Evolutionary conservation across 1,140 invertebrate species (phyloP), one percentile per base, ranked within the genome.

Genomic region (Pomacea maculata): DNA sequence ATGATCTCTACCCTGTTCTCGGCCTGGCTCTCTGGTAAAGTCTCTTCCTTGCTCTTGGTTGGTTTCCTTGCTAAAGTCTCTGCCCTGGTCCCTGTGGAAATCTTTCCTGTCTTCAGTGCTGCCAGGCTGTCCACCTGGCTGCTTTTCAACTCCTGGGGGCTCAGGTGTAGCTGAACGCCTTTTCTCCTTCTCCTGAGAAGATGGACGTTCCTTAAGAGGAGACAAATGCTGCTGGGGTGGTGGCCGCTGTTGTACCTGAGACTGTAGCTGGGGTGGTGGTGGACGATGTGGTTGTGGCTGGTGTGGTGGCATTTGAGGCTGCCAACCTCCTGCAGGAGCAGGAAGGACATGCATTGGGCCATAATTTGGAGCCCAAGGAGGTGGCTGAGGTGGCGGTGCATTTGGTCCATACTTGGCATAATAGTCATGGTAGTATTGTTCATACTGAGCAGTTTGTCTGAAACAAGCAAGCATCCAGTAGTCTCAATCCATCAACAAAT

Each of bases 351-450:
- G 57, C 15, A 61, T 61, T 11, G 11, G 57, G 11, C 57, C 57
- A 61, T 14, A 61, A 61, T 61, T 61, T 61, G 57, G 57, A 61
- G 57, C 57, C 57, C 57, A 61, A 15, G 79, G 25, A 21, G 82
- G 82, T 61, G 80, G 77, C 15, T 71, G 76, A 52, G 82, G 84
- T 34, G 80, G 80, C 15, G 82, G 81, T 29, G 83, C 67, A 29
- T 70, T 81, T 8, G 78, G 67, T 14, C 80, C 83, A 84, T 82
- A 86, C 68, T 83, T 80, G 29, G 83, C 71, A 55, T 81, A 80
- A 72, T 81, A 86, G 45, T 84, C 83, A 65, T 67, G 72, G 75
- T 82, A 86, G 29, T 84, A 83, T 34, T 82, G 80, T 25, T 84
- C 82, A 82, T 84, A 84, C 11, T 80, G 79, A 64, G 55, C 75